Base-by-base conservation (phyloP, 2,113 vertebrate species). In the Grammomys surdaster region DNA sequence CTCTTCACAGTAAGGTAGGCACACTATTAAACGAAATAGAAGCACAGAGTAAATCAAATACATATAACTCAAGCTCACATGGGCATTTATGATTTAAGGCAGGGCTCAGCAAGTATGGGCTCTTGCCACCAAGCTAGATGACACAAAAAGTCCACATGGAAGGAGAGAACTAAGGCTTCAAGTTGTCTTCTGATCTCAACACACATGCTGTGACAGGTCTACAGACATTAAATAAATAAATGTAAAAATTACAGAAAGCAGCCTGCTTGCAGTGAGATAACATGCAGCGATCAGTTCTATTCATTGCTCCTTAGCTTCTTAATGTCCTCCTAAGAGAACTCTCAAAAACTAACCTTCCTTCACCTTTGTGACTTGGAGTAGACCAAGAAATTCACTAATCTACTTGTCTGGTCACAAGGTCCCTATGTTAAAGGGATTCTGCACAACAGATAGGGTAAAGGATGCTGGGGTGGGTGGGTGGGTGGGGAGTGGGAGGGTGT, bases 11-110 rank as follows among this genome's bases (percentile, higher is more conserved):
- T 46, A 48, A 67, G 16, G 28, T 7, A 40, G 2, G 48, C 40
- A 43, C 75, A 91, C n/a, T 93, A 94, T 22, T 67, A 92, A 95
- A 40, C 24, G 72, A 86, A 95, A 36, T 9, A 92, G 16, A 95
- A 46, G 14, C 54, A 92, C 36, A 40, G 17, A 89, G 19, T 63
- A 84, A 33, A 69, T 14, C 5, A 12, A 3, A 67, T 67, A 31
- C 3, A 69, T 40, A 78, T 24, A 96, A 91, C 11, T 14, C 43
- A 96, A 46, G 22, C 24, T 70, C 31, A 80, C 88, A 67, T 73
- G 36, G 78, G 40, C 36, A 76, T 40, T 80, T 78, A 87, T 77
- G 7, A 89, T 82, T 70, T 92, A 89, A 60, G 24, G 16, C 26
- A 69, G 4, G 33, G 58, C 56, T 40, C 90, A 46, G n/a, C 31